Evolutionary conservation across 1,140 invertebrate species (phyloP).

Genomic region (Dendroctonus valens): DNA sequence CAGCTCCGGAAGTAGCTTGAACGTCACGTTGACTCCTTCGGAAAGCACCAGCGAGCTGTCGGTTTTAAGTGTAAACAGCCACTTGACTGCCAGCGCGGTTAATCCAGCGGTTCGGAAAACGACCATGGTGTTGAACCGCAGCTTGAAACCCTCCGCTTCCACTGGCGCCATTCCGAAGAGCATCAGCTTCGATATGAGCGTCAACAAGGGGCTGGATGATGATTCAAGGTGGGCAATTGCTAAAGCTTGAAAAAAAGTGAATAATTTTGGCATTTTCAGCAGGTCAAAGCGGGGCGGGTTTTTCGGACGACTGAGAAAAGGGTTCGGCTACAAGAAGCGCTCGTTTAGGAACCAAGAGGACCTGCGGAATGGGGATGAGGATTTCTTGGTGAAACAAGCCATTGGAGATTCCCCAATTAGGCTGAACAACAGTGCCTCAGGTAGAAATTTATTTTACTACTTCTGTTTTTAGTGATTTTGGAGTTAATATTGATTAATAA

Average conservation of each 20-base stretch:
- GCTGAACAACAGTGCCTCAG: constrained; percentile 32
- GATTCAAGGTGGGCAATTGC: constrained; percentile 10
- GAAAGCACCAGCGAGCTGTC: constrained; percentile 46
- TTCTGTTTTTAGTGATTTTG: too few relatives aligned
- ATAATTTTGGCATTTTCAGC: not conserved
- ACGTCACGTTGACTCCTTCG: constrained; percentile 45
- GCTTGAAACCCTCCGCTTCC: constrained; percentile 58
- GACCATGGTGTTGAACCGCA: constrained; percentile 21
- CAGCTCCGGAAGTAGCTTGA: constrained; percentile 44
- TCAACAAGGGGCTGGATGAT: constrained; percentile 63
- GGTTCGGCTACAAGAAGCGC: constrained; percentile 64
- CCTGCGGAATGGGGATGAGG: constrained; percentile 51
- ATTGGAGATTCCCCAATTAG: constrained; percentile 31
- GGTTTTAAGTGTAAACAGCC: constrained; percentile 39
- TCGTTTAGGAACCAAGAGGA: constrained; percentile 54
- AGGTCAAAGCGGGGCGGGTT: constrained; percentile 60
- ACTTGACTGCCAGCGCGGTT: not conserved
- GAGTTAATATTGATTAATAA: too few relatives aligned
- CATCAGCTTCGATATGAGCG: constrained; percentile 88
- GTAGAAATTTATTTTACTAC: too few relatives aligned
- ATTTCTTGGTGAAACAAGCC: constrained; percentile 33
- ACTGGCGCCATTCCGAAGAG: constrained; percentile 88
- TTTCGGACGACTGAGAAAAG: constrained; percentile 68
- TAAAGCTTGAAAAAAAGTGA: constrained; percentile 54
- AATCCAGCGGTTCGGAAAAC: constrained; percentile 20